Base-by-base conservation (phyloP, 2,888 invertebrate species). In the Plusia festucae region DNA sequence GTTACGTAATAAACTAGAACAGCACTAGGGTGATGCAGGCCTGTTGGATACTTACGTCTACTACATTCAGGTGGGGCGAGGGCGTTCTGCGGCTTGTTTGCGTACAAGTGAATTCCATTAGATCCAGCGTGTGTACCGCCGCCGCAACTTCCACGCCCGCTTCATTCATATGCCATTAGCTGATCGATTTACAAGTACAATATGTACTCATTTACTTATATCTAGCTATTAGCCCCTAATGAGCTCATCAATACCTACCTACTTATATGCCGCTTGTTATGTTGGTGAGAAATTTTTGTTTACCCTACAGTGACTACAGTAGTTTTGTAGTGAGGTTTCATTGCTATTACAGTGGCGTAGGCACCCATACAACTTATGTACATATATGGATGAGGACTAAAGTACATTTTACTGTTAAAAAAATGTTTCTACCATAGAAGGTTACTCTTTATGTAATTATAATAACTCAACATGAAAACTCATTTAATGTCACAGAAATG, bases 41-140 rank as follows among this genome's bases (percentile, higher is more conserved):
- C 73, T 81, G 81, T 79, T 83, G 84, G 83, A 83, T 85, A 87
- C 85, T 88, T 83, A 84, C 82, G 79, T 74, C 78, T 78, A 81
- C 79, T 81, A 76, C 79, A 78, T 81, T 83, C 86, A 86, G 85
- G 86, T 87, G 85, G 83, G 85, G 86, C 82, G 84, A 84, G 86
- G 86, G 90, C 88, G 88, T 85, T 87, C 85, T 87, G 92, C 86
- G 91, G 92, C 91, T 90, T 94, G 94, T 95, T 95, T 95, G 93
- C 94, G 89, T 93, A 95, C 94, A 95, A 92, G 94, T 88, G 92
- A 94, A 95, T 94, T 94, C 94, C 94, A 95, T 95, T 95, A 94
- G 93, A 93, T 89, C 90, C 91, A 87, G 87, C 90, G 88, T 90
- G 90, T 92, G 90, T 90, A 89, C 88, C 84, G 85, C 88, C 87